Percentiles rank a stretch among this genome's conserved stretches.
Conservation (phyloP, 1,140 invertebrate species). For the Zophobas atratus region DNA sequence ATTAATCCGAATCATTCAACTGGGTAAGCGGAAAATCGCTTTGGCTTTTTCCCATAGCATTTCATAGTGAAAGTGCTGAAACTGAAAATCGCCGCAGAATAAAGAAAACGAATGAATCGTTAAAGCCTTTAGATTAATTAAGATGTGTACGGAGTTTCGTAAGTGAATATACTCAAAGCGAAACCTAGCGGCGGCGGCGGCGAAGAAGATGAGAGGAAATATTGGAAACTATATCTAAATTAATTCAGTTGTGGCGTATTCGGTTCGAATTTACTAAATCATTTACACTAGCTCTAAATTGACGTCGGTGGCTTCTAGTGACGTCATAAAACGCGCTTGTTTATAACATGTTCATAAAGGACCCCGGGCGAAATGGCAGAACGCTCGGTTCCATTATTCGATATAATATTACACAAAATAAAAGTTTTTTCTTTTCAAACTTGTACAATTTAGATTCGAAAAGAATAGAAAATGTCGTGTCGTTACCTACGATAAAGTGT, state of each 20-base stretch:
- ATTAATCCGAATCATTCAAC: conserved; percentile 6
- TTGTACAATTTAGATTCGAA: too few relatives aligned
- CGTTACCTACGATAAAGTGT: too few relatives aligned
- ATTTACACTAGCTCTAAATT: conserved; percentile 22
- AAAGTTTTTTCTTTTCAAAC: too few relatives aligned
- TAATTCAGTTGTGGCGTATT: conserved; percentile 27
- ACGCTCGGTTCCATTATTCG: not conserved
- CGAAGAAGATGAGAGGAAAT: conserved; percentile 26
- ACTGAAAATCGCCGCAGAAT: not conserved
- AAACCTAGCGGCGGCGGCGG: not conserved
- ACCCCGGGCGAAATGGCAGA: not conserved
- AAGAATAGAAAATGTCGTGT: too few relatives aligned
- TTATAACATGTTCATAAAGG: too few relatives aligned
- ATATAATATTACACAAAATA: too few relatives aligned
- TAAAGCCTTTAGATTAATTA: conserved; percentile 28
- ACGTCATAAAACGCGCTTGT: not conserved
- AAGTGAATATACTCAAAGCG: conserved; percentile 28
- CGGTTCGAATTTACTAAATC: conserved; percentile 11
- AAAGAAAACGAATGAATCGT: conserved; percentile 25
- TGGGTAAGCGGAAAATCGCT: conserved; percentile 24
- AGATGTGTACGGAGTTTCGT: conserved; percentile 31
- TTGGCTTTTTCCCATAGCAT: conserved; percentile 6
- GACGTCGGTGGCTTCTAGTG: conserved; percentile 6
- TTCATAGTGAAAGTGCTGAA: conserved; percentile 17
- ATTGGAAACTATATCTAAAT: conserved; percentile 31